Percentiles rank a stretch among this genome's conserved stretches.
Conservation (phyloP, 1,140 invertebrate species). For the Plectus sambesii region DNA sequence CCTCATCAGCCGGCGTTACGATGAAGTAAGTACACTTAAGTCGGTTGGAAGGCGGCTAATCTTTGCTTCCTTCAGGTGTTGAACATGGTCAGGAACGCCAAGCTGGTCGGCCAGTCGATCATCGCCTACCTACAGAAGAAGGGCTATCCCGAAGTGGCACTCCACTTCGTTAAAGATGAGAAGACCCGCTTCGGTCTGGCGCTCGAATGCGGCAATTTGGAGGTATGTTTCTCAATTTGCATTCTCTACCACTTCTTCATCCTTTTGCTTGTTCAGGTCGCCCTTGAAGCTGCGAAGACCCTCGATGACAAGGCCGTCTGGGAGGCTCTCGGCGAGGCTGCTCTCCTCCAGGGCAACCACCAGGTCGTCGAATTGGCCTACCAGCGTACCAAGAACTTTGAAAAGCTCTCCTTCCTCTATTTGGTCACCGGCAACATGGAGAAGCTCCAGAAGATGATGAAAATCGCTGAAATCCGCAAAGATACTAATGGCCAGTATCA, state of each 20-base stretch:
- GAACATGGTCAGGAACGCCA: slow-evolving; percentile 90
- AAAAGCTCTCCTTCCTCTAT: slow-evolving; percentile 94
- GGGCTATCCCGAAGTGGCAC: slow-evolving; percentile 97
- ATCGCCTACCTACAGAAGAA: slow-evolving; percentile 98
- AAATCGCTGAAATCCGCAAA: slow-evolving; percentile 89
- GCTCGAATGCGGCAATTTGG: slow-evolving; percentile 94
- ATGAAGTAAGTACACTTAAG: slow-evolving; percentile 70
- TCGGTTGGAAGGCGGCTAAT: slow-evolving; percentile 10
- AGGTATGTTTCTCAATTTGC: slow-evolving; percentile 57
- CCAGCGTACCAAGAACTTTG: slow-evolving; percentile 97
- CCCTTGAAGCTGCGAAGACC: slow-evolving; percentile 75
- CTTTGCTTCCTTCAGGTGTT: slow-evolving; percentile 67
- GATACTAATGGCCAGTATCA: slow-evolving; percentile 93
- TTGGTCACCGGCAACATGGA: slow-evolving; percentile 96
- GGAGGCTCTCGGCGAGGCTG: slow-evolving; percentile 89
- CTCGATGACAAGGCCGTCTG: slow-evolving; percentile 87
- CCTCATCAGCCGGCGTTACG: slow-evolving; percentile 87
- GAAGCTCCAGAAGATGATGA: slow-evolving; percentile 96
- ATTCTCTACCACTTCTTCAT: no score
- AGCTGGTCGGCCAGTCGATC: slow-evolving; percentile 93
- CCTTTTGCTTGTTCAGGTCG: slow-evolving; percentile 52
- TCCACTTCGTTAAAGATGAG: slow-evolving; percentile 98
- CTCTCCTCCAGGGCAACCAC: slow-evolving; percentile 59
- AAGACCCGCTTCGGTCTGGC: slow-evolving; percentile 91
- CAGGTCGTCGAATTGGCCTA: slow-evolving; percentile 92